Evolutionary conservation across 1,140 invertebrate species (phyloP), one percentile per base, ranked within the genome.

Genomic region (Nasonia longicornis): DNA sequence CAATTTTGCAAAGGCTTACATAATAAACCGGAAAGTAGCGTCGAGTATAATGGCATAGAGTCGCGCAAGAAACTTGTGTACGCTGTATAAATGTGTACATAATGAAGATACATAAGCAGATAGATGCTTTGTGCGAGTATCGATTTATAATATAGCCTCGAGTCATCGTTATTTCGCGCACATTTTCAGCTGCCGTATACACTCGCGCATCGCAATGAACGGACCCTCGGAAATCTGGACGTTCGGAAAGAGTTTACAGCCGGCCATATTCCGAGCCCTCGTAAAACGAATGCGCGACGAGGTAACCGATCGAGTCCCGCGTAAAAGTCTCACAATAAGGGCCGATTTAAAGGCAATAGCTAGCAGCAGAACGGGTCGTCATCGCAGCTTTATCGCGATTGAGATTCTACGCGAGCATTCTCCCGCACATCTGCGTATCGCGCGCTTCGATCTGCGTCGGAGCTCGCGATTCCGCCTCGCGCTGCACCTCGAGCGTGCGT

Each of bases 331-430:
- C 11, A 67, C 64, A 67, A 67, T 26, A 26, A 67, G 29, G 64
- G 64, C 64, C 8, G 26, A 67, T 67, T 4, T 35, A 67, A 67
- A 67, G 12, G 3, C 8, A 29, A n/a, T 38, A 42, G 42, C 11
- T 72, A 35, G 31, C 31, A 35, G 31, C 42, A 14, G 31, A 16
- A 48, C 10, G 1, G 42, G n/a, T 20, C 42, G 11, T 72, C 70
- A 22, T 72, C 70, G n/a, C 7, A 3, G 0, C 8, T 72, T 20
- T 72, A 72, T 45, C 70, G 70, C 70, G 42, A 72, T 72, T 42
- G 38, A 48, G 42, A 72, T 72, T 72, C 70, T 48, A 38, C n/a
- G 20, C 38, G 70, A 42, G 6, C 35, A 42, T 70, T 70, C 42
- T 42, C 70, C 11, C 16, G 35, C 31, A 42, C 26, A 31, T 67